Conservation (phyloP, 2,888 invertebrate genomes). For the Siphlonurus alternatus region DNA sequence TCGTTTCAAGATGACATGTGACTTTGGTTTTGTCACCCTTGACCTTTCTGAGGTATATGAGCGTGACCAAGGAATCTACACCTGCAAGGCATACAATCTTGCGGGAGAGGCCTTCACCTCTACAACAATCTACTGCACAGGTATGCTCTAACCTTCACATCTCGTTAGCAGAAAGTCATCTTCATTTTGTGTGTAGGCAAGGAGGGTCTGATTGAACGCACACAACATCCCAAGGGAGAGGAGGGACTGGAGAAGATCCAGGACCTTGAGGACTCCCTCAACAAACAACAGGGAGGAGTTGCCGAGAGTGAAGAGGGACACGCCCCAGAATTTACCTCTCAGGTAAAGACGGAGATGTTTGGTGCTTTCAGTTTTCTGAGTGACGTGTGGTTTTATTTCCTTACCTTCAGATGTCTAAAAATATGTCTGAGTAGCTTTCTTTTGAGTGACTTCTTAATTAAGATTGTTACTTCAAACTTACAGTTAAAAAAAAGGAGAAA, state of each 20-base stretch:
- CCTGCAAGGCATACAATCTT: slow-evolving; percentile 77
- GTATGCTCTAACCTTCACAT: slow-evolving; percentile 28
- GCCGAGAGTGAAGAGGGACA: slow-evolving; percentile 62
- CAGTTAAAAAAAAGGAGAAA: too few relatives aligned
- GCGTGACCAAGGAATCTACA: slow-evolving; percentile 86
- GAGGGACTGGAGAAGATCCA: slow-evolving; percentile 83
- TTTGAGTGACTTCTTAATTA: too few relatives aligned
- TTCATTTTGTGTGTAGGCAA: slow-evolving; percentile 16
- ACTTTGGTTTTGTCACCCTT: slow-evolving; percentile 91
- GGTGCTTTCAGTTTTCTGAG: slow-evolving; percentile 2
- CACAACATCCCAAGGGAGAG: slow-evolving; percentile 90
- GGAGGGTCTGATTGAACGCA: slow-evolving; percentile 66
- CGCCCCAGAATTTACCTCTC: slow-evolving; percentile 74
- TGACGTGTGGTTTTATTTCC: too few relatives aligned
- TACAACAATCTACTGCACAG: slow-evolving; percentile 68
- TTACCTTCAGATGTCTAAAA: too few relatives aligned
- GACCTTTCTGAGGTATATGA: slow-evolving; percentile 85
- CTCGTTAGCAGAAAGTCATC: background rate
- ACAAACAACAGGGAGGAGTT: slow-evolving; percentile 47
- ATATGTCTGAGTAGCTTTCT: too few relatives aligned
- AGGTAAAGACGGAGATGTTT: slow-evolving; percentile 17
- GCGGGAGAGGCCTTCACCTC: slow-evolving; percentile 85
- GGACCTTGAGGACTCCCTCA: slow-evolving; percentile 72
- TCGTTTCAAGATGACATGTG: slow-evolving; percentile 80
- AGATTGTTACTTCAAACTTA: too few relatives aligned